phyloP scores from a whole-genome alignment of 2,113 vertebrate species.

The Corythaeola cristata region DNA sequence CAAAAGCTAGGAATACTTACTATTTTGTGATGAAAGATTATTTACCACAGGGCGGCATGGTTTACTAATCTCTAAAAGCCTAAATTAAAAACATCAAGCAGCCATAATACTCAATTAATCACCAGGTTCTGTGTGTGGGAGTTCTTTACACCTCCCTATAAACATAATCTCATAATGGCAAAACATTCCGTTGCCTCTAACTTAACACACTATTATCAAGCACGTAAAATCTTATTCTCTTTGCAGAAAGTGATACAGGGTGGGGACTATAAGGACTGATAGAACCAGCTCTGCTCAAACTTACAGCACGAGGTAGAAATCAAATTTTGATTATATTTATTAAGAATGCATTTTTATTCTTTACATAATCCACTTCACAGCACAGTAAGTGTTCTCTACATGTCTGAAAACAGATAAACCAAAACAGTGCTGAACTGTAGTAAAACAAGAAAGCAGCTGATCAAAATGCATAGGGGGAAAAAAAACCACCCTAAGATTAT shows the following conservation, averaged over 20 bases:
- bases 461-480: not conserved
- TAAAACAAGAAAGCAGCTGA: not conserved
- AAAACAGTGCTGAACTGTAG: not conserved
- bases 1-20: not conserved
- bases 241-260: not conserved
- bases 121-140: not conserved
- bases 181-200: not conserved
- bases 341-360: not conserved
- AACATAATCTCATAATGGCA: slow-evolving; percentile 20
- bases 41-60: not conserved
- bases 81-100: not conserved
- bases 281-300: not conserved
- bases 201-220: not conserved
- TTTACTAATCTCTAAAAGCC: not conserved
- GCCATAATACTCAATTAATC: not conserved
- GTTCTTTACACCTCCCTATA: not conserved
- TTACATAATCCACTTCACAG: not conserved
- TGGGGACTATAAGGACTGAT: not conserved
- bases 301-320: not conserved
- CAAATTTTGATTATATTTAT: not conserved
- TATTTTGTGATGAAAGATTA: not conserved
- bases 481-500: not conserved
- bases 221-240: not conserved
- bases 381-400: not conserved
- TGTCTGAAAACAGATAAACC: not conserved